A percentile compares a stretch with the other conserved stretches of the same genome.
Evolutionary conservation across 1,140 invertebrate species (phyloP).

Genomic region (Cotesia chilonis): DNA sequence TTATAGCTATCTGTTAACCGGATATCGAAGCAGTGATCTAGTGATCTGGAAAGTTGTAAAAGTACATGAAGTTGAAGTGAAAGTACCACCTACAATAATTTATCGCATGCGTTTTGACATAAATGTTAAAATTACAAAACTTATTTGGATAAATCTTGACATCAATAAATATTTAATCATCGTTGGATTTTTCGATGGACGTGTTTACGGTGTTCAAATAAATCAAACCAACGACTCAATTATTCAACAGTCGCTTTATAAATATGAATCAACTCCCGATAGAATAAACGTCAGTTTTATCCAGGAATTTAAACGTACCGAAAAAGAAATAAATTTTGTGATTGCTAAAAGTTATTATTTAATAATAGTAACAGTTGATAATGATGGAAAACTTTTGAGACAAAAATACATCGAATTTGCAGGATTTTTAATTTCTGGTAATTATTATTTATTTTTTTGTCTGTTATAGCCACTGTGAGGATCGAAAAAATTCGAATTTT

Average conservation of each 20-base stretch:
- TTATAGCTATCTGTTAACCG: constrained; percentile 54
- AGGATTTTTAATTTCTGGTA: constrained; percentile 34
- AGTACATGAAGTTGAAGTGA: constrained; percentile 39
- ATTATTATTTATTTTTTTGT: not conserved
- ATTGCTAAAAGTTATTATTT: constrained; percentile 29
- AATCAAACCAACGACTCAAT: constrained; percentile 36
- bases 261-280: constrained; percentile 48
- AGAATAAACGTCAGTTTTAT: constrained; percentile 47
- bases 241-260: constrained; percentile 28
- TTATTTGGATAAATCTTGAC: constrained; percentile 50
- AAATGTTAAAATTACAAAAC: constrained; percentile 45
- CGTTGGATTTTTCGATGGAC: constrained; percentile 54
- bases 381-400: constrained; percentile 12
- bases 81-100: constrained; percentile 39
- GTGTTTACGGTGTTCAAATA: constrained; percentile 47
- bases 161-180: constrained; percentile 46
- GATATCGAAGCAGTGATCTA: constrained; percentile 54
- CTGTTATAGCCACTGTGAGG: no score
- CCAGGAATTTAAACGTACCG: constrained; percentile 38
- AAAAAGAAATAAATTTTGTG: constrained; percentile 12
- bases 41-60: constrained; percentile 53
- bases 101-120: constrained; percentile 41
- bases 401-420: constrained; percentile 20
- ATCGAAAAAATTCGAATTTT: no score
- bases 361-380: constrained; percentile 27